Evolutionary conservation across 2,797 vertebrate genomes (phyloP), one percentile per base, ranked within the genome.

Genomic region (Rhabdomys pumilio): DNA sequence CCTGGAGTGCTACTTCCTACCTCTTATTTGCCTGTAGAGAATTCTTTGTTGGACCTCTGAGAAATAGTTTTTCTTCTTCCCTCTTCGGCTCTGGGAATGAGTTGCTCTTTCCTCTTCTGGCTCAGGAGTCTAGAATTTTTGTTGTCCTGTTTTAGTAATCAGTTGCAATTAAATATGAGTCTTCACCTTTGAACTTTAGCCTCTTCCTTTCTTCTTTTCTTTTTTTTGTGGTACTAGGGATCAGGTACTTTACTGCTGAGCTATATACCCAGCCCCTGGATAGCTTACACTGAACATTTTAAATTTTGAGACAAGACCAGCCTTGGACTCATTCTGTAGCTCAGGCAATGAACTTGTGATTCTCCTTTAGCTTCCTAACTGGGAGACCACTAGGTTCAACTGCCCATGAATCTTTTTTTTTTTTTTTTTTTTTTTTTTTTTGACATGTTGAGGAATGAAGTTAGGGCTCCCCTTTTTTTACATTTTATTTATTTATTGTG

Each of bases 131-230:
- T n/a, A 77, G 34, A 55, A 82, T n/a, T 81, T 29, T 81, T 75
- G n/a, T 0, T 87, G 53, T 55, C 17, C 29, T 84, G 63, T 76
- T 47, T 1, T 55, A 67, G 89, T 20, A 29, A 10, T 85, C 12
- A 93, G 0, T 86, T 55, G 22, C 22, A 90, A 6, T 75, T 88
- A 65, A 34, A 8, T 82, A 86, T 94, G 93, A 57, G 69, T 88
- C 76, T 87, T 26, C 79, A 4, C 24, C 38, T 75, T 89, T 76
- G 81, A 61, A 34, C 22, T 65, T 73, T 90, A 81, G 14, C 22
- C 14, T 77, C 44, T 86, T 85, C 94, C 85, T 87, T 3, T 3
- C 0, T 53, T 24, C 8, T 0, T n/a, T 24, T 17, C 26, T 65
- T 82, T 63, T 38, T 29, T 20, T 65, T 72, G 31, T 34, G 47